These are phyloP conservation scores for Gasteruption jaculator DNA, from an alignment of 2,888 invertebrate species.

Conservation along the genomic window DNA sequence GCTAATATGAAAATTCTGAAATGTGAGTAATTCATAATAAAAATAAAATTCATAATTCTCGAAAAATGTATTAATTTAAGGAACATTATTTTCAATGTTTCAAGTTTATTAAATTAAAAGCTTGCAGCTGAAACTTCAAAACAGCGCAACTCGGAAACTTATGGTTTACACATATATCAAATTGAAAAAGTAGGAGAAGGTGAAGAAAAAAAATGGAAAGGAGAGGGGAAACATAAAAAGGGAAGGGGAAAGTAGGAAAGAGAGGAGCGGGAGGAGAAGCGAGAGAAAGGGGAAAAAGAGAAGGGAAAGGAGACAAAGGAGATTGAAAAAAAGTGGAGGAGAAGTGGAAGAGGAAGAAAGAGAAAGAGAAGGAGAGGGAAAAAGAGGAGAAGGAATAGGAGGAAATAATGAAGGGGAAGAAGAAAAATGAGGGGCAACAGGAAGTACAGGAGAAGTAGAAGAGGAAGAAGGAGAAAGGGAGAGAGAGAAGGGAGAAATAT, in stretches of 20 bases:
- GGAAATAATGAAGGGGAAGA: slow-evolving; percentile 8
- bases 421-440: slow-evolving; percentile 8
- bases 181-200: too few species aligned
- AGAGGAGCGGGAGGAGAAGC: not conserved
- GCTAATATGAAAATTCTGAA: too few species aligned
- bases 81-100: too few species aligned
- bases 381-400: not conserved
- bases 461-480: not conserved
- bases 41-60: too few species aligned
- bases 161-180: too few species aligned
- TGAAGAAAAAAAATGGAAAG: not conserved
- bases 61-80: too few species aligned
- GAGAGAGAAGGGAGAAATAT: slow-evolving; percentile 9
- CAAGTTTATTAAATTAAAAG: too few species aligned
- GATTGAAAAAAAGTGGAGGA: not conserved
- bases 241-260: slow-evolving; percentile 1
- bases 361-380: not conserved
- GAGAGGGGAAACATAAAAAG: slow-evolving; percentile 1
- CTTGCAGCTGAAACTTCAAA: too few species aligned
- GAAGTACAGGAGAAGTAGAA: slow-evolving; percentile 17
- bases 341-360: slow-evolving; percentile 1
- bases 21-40: too few species aligned
- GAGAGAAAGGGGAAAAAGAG: slow-evolving; percentile 6
- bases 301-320: not conserved
- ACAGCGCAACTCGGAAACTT: too few species aligned